A percentile compares a stretch with the other conserved stretches of the same genome.
Conservation (phyloP, 2,888 invertebrate genomes). For the Temnothorax rugatulus region DNA sequence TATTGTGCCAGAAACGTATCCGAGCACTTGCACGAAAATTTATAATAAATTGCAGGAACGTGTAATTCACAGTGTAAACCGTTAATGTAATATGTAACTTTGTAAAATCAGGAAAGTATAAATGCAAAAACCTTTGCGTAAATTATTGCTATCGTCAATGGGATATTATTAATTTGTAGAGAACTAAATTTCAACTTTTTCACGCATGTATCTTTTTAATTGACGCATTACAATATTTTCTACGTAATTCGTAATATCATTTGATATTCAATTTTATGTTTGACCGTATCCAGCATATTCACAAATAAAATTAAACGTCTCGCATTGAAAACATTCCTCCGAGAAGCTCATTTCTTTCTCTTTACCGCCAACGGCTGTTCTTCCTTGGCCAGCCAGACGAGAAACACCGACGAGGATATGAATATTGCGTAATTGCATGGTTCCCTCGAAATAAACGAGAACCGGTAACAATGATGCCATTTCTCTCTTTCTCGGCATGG, state of each 20-base stretch:
- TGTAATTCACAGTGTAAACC: too few relatives aligned
- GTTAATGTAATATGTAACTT: constrained; percentile 1
- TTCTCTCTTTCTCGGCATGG: constrained; percentile 8
- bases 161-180: background rate
- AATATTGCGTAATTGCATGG: constrained; percentile 67
- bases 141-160: background rate
- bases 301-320: background rate
- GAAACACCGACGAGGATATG: constrained; percentile 58
- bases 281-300: background rate
- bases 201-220: background rate
- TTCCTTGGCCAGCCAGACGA: constrained; percentile 46
- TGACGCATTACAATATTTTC: background rate
- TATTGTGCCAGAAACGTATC: constrained; percentile 48
- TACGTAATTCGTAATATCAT: background rate
- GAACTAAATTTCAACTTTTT: background rate
- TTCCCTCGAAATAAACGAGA: constrained; percentile 64
- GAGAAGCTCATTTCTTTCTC: constrained; percentile 41
- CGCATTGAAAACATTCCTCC: constrained; percentile 12
- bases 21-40: constrained; percentile 33
- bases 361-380: constrained; percentile 11
- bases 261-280: constrained; percentile 10
- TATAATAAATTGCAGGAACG: background rate
- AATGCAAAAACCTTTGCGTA: background rate
- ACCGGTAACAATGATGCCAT: constrained; percentile 63
- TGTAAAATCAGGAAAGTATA: background rate